Base-by-base conservation (phyloP, 2,113 vertebrate genomes). In the Phyllostomus discolor region DNA sequence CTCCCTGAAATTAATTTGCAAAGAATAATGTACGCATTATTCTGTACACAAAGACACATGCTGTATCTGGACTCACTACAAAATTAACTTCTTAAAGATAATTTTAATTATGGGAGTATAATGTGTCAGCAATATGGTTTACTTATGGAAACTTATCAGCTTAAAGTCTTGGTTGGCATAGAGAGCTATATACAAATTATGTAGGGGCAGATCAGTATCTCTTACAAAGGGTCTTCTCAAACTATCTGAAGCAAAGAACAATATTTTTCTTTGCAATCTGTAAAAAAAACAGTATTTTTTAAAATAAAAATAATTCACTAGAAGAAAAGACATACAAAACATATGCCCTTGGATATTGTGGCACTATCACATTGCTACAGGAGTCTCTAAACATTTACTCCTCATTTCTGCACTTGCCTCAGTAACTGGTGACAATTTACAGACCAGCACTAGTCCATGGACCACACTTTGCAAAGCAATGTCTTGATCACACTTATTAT, bases 221-320 rank as follows among this genome's bases (percentile, higher is more conserved):
- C 64, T 83, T n/a, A 81, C 8, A 7, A 95, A 86, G 52, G 9
- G 17, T 5, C 2, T 85, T 88, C 50, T 96, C 46, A 95, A 91
- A 93, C 28, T 54, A 88, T 15, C 11, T 64, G 28, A 76, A 14
- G 41, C 19, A 92, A 85, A 96, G 10, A 92, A 87, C 5, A 91
- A 75, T 7, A 26, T 83, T 86, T 57, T 92, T 33, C 50, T 95
- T 76, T 41, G 8, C 7, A 87, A 64, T 11, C 19, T 67, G 70
- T 59, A 50, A 84, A 95, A 91, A 91, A 79, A 43, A 0, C 16
- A 89, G 33, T 46, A 81, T 28, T 79, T 92, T 31, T 4, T 48
- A 89, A 96, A 87, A 91, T 83, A 85, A 96, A 93, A 96, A 64
- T 48, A 64, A 88, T 11, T 48, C 75, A 75, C 31, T n/a, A 38